Evolutionary conservation across 2,888 invertebrate species (phyloP).

Genomic region (Choristoneura rosaceana): DNA sequence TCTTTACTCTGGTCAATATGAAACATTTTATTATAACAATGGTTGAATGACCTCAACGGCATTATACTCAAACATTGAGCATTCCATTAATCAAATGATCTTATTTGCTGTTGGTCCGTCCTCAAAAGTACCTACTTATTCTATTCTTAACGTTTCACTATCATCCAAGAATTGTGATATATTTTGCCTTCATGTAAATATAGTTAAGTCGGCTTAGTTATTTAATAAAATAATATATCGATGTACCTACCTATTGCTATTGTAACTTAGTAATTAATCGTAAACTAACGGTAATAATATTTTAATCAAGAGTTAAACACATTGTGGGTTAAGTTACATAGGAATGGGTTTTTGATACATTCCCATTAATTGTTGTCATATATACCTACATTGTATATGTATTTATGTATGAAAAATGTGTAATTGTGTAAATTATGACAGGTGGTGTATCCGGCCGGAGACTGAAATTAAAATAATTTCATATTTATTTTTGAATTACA

Average conservation of each 20-base stretch:
- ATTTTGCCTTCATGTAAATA: constrained; percentile 57
- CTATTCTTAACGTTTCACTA: constrained; percentile 49
- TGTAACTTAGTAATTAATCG: neutral
- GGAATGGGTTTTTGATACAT: neutral
- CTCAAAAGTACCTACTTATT: constrained; percentile 12
- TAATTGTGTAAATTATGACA: constrained; percentile 1
- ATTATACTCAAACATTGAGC: neutral
- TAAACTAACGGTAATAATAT: neutral
- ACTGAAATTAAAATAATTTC: constrained; percentile 13
- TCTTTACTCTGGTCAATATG: neutral
- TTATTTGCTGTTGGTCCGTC: neutral
- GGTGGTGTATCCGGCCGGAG: neutral
- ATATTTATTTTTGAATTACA: constrained; percentile 23
- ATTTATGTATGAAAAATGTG: neutral
- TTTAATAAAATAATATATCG: neutral
- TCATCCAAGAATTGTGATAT: constrained; percentile 59
- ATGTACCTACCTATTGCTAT: neutral
- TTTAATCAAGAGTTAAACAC: neutral
- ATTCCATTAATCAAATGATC: neutral
- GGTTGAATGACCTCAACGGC: neutral
- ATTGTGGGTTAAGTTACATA: neutral
- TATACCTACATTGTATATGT: neutral
- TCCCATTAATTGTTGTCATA: neutral
- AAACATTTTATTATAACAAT: neutral
- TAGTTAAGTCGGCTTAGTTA: constrained; percentile 45